A percentile compares a stretch with the other conserved stretches of the same genome.
phyloP scores from a whole-genome alignment of 2,888 invertebrate genomes.

The Drosophila recens region DNA sequence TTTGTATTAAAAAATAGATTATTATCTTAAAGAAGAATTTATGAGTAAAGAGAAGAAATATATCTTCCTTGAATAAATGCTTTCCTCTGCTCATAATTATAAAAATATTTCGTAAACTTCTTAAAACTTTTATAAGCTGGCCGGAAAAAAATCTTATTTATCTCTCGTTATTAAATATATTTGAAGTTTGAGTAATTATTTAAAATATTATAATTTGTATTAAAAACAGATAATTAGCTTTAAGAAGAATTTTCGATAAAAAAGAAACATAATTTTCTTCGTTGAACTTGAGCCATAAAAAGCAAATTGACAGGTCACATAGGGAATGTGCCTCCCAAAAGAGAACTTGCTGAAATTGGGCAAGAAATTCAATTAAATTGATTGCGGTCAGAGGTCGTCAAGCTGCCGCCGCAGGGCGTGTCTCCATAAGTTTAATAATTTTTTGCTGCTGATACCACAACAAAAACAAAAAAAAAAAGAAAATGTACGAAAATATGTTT shows the following conservation, averaged over 20 bases:
- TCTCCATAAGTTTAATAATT: conserved; percentile 49
- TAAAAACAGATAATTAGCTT: background rate
- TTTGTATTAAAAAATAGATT: background rate
- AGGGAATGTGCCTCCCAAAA: background rate
- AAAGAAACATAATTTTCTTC: background rate
- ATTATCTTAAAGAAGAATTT: background rate
- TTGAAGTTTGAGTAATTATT: no score
- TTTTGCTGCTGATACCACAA: conserved; percentile 4
- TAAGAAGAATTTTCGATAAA: background rate
- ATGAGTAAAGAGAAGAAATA: background rate
- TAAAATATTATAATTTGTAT: no score
- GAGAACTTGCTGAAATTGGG: conserved; percentile 29
- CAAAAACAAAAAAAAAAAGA: background rate
- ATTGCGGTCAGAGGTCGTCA: conserved; percentile 49
- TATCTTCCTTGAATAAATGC: no score
- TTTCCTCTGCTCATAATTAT: background rate
- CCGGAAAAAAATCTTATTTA: background rate
- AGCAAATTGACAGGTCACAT: conserved; percentile 16
- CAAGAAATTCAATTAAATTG: conserved; percentile 63
- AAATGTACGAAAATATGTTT: conserved; percentile 12
- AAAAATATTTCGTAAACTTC: background rate
- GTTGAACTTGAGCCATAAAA: background rate
- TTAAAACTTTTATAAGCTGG: background rate
- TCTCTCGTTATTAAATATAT: background rate
- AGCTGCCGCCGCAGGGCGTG: conserved; percentile 33